phyloP scores from a whole-genome alignment of 2,113 vertebrate genomes.

The Leucopsar rothschildi region DNA sequence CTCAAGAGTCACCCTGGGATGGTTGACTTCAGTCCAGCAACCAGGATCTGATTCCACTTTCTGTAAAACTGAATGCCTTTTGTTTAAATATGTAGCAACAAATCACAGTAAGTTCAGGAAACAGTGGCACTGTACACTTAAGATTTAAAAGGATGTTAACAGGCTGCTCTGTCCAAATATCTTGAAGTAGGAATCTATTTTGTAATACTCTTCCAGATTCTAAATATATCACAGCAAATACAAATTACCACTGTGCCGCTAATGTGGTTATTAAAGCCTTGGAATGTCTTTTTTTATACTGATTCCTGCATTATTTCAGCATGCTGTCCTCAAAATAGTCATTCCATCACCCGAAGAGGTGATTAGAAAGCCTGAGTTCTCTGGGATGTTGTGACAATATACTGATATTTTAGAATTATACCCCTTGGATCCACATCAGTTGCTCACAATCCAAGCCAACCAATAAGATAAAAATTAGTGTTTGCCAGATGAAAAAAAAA shows the following conservation, averaged over 20 bases:
- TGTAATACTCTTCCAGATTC: not conserved
- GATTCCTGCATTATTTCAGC: slow-evolving; percentile 9
- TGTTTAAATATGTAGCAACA: slow-evolving; percentile 6
- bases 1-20: slow-evolving; percentile 22
- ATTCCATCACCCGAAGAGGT: not conserved
- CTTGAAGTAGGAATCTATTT: slow-evolving; percentile 25
- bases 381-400: not conserved
- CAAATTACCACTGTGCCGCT: not conserved
- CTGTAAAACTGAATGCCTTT: not conserved
- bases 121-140: not conserved
- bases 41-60: not conserved
- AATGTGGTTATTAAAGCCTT: not conserved
- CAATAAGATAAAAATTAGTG: not conserved
- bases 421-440: not conserved
- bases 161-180: slow-evolving; percentile 17
- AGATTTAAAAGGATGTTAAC: slow-evolving; percentile 43
- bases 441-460: not conserved
- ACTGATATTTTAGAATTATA: slow-evolving; percentile 34
- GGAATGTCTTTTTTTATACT: slow-evolving; percentile 14
- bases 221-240: slow-evolving; percentile 45
- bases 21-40: not conserved
- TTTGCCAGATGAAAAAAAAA: not conserved
- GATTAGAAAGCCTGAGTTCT: not conserved
- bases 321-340: not conserved
- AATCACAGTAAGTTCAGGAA: slow-evolving; percentile 28